phyloP scores from a whole-genome alignment of 2,113 vertebrate genomes.

The Pycnonotus jocosus region DNA sequence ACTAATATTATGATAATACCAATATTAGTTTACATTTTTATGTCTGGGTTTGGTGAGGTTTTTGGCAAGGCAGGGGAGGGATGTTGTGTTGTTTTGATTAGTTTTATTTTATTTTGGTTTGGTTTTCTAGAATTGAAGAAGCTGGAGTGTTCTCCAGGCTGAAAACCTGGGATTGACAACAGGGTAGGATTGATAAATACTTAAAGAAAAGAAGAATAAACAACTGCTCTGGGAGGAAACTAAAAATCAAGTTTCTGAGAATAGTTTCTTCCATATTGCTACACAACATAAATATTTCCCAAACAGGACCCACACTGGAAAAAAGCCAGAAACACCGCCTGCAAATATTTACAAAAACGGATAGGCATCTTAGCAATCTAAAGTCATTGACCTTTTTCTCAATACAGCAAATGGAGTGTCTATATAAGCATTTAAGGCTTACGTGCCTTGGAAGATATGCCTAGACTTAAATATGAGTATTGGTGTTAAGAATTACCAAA shows the following conservation, averaged over 20 bases:
- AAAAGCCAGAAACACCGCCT: neutral
- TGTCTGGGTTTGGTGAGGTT: too few relatives aligned
- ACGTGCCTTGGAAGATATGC: neutral
- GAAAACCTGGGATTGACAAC: neutral
- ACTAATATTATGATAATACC: neutral
- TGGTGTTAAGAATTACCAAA: neutral
- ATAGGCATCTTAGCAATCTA: neutral
- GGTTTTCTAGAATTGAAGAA: neutral
- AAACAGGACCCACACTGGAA: neutral
- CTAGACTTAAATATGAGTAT: neutral
- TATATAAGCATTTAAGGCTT: neutral
- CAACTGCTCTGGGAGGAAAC: neutral
- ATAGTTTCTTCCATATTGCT: neutral
- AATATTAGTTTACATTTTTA: neutral
- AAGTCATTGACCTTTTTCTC: slow-evolving; percentile 20
- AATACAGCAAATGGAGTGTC: neutral
- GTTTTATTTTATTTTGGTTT: neutral
- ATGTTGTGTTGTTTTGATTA: neutral
- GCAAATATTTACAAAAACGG: neutral
- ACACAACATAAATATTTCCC: neutral
- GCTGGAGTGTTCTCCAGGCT: neutral
- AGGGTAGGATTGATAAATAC: accelerated
- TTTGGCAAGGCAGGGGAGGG: accelerated
- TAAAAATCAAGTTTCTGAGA: neutral
- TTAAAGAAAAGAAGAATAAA: neutral